These are phyloP conservation scores for Platycnemis pennipes DNA, from an alignment of 2,888 invertebrate species.

Conservation along the genomic window DNA sequence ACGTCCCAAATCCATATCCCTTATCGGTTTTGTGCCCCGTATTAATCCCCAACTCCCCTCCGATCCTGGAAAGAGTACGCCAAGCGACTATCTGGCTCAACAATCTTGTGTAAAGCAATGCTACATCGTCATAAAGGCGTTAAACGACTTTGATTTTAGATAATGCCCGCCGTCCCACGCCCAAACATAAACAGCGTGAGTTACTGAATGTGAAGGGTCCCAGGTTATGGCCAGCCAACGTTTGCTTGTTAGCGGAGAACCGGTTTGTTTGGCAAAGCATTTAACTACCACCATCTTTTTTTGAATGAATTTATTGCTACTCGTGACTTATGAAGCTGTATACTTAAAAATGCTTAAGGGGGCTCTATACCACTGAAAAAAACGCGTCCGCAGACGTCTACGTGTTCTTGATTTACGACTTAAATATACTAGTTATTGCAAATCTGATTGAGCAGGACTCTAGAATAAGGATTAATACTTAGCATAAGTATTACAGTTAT, in stretches of 20 bases:
- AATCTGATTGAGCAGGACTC: no score
- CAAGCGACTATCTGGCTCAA: neutral
- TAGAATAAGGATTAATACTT: no score
- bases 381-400: no score
- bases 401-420: no score
- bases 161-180: neutral
- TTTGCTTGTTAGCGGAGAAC: neutral
- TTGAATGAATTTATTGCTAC: no score
- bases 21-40: slow-evolving; percentile 8
- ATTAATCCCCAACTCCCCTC: slow-evolving; percentile 1
- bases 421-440: no score
- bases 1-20: slow-evolving; percentile 24
- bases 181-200: neutral
- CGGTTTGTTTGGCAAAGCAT: neutral
- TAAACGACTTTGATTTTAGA: slow-evolving; percentile 10
- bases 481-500: no score
- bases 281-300: no score
- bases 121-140: slow-evolving; percentile 7
- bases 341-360: no score
- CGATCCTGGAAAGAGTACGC: neutral
- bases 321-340: no score
- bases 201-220: neutral
- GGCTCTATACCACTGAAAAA: no score
- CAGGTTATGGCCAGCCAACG: neutral
- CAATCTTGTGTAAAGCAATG: slow-evolving; percentile 13